A percentile compares a stretch with the other conserved stretches of the same genome.
phyloP scores from a whole-genome alignment of 2,113 vertebrate genomes.

The Merops nubicus region DNA sequence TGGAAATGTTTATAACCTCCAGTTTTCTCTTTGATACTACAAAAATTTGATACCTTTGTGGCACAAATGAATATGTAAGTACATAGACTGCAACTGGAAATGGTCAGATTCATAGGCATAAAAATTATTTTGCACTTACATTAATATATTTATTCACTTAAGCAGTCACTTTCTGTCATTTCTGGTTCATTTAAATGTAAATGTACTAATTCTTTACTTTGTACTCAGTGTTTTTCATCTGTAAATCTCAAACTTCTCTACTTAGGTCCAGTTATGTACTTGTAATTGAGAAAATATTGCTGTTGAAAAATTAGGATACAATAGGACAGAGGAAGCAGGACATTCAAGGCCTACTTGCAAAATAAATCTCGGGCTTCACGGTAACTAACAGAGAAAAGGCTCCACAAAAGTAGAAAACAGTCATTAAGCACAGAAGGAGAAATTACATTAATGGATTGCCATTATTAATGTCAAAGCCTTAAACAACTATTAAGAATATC shows the following conservation, averaged over 20 bases:
- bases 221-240: not conserved
- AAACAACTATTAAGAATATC: not conserved
- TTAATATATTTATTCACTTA: not conserved
- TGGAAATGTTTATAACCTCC: not conserved
- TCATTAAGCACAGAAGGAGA: not conserved
- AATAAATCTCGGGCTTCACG: not conserved
- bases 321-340: not conserved
- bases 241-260: not conserved
- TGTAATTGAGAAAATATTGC: not conserved
- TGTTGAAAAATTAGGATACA: not conserved
- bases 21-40: not conserved
- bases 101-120: not conserved
- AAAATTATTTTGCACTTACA: not conserved
- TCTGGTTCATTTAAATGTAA: not conserved
- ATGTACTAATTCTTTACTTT: not conserved
- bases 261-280: not conserved
- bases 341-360: not conserved
- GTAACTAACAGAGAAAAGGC: not conserved
- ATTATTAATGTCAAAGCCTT: conserved; percentile 3
- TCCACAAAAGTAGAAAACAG: not conserved
- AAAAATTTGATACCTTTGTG: not conserved
- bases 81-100: not conserved
- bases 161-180: not conserved
- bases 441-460: not conserved
- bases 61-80: not conserved